phyloP scores from a whole-genome alignment of 2,113 vertebrate species.

The Myotis davidii region DNA sequence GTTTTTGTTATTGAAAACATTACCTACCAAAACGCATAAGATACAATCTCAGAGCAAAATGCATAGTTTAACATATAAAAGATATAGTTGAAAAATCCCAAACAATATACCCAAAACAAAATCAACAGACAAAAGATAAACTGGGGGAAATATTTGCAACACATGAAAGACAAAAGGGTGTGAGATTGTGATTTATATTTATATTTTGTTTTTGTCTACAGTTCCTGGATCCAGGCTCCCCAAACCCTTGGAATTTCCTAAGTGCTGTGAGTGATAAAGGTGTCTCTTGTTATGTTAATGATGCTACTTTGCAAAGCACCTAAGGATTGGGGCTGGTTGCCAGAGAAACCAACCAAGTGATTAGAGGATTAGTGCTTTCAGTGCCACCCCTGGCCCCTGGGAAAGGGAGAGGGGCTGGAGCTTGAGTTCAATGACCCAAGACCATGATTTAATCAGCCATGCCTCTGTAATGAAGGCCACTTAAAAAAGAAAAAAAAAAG shows the following conservation, averaged over 20 bases:
- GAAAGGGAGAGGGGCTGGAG: background rate
- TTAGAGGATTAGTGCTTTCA: background rate
- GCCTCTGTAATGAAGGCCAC: background rate
- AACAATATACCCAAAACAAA: background rate
- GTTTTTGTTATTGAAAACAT: background rate
- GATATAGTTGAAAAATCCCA: background rate
- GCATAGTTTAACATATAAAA: background rate
- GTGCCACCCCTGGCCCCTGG: background rate
- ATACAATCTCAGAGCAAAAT: background rate
- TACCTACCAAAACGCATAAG: background rate
- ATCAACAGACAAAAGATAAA: background rate
- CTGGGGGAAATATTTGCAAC: background rate
- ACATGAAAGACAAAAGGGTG: background rate
- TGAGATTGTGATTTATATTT: background rate
- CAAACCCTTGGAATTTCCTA: background rate
- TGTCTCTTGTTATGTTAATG: background rate
- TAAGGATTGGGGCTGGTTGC: background rate
- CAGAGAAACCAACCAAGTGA: background rate
- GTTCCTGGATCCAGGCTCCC: background rate
- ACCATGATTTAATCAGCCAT: background rate
- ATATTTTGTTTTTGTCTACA: slow-evolving; percentile 18
- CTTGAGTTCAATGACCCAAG: background rate
- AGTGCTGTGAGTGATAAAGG: background rate
- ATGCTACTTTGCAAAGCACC: background rate
- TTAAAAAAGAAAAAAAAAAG: background rate